Percentiles rank a stretch among this genome's conserved stretches.
Evolutionary conservation across 2,113 vertebrate species (phyloP).

Genomic region (Bufo gargarizans): DNA sequence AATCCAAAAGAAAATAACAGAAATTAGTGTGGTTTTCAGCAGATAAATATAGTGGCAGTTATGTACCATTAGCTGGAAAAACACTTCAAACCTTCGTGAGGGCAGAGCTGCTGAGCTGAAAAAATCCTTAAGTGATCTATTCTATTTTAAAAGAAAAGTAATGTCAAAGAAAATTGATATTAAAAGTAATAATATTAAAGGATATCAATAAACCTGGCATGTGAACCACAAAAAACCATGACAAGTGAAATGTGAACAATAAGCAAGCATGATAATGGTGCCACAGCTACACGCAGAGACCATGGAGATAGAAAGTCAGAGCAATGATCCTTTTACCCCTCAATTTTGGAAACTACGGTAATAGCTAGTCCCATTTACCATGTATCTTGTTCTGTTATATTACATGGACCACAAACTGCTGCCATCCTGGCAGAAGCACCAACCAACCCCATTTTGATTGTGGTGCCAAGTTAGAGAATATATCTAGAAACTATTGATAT

Average conservation of each 20-base stretch:
- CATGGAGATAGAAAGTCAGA: background rate
- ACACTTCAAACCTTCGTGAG: background rate
- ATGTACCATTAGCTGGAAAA: constrained; percentile 10
- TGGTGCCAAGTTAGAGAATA: background rate
- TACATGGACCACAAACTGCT: background rate
- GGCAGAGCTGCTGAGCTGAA: background rate
- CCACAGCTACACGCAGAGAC: background rate
- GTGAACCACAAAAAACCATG: background rate
- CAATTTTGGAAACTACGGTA: background rate
- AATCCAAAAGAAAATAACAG: background rate
- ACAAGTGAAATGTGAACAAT: background rate
- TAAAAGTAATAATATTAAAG: background rate
- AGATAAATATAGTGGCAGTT: constrained; percentile 1
- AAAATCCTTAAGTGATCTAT: background rate
- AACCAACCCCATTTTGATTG: background rate
- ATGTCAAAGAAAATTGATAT: background rate
- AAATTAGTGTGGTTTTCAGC: background rate
- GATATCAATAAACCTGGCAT: background rate
- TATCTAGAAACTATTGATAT: too few species aligned
- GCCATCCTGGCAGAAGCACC: background rate
- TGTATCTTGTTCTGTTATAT: background rate
- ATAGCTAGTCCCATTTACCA: background rate
- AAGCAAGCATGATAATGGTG: background rate
- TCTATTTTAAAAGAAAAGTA: background rate
- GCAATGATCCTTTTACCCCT: background rate